Evolutionary conservation across 2,797 vertebrate genomes (phyloP), one percentile per base, ranked within the genome.

Genomic region (Sebastes iracundus): DNA sequence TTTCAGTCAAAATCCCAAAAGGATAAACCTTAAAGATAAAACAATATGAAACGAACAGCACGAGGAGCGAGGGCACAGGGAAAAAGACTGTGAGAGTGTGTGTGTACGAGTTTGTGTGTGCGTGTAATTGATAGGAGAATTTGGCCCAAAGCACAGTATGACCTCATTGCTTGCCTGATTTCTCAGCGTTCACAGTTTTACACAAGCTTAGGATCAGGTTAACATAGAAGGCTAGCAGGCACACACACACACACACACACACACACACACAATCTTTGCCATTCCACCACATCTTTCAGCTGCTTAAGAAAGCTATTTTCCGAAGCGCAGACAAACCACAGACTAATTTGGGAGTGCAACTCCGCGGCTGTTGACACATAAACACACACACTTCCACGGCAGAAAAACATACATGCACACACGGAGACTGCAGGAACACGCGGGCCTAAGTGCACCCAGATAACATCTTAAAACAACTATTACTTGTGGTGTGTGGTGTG

Each of bases 381-480:
- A 89, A 92, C 89, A 86, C 81, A 81, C 77, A 85, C 85, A 83
- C 55, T 78, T 77, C 64, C 53, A 80, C 23, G 35, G 71, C 58
- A 78, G 70, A 82, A 52, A 76, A 79, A 71, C 82, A 84, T 76
- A 77, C 65, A 82, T 55, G 23, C 78, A 62, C 68, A 75, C 22
- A 25, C 16, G 16, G 2, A 42, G 11, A 59, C 70, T 61, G 69
- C 78, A 82, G 83, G 79, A 83, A 83, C 75, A 74, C 71, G 62
- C n/a, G 7, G 62, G 72, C 42, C 69, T 88, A 88, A 88, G 81
- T 87, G 83, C 75, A 64, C 61, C 76, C 77, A 77, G 82, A 92
- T 88, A 89, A 84, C 80, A 88, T 92, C 91, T 93, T 84, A 91
- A 85, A 93, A 88, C 87, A 92, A 77, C 87, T 82, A 83, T 88